phyloP scores from a whole-genome alignment of 2,797 vertebrate genomes.

The Paguma larvata region DNA sequence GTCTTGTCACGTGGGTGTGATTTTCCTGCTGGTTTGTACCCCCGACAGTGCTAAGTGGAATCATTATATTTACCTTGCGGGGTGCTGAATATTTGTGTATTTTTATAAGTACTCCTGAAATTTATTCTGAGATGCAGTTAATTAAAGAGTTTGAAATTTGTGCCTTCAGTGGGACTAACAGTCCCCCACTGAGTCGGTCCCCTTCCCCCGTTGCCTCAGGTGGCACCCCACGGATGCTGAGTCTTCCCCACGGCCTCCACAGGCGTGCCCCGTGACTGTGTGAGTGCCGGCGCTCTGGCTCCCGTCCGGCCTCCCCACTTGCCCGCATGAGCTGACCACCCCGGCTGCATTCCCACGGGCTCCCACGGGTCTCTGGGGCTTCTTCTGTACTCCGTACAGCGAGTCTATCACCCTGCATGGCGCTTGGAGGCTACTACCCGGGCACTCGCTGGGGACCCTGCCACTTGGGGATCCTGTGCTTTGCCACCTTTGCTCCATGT shows the following conservation, averaged over 20 bases:
- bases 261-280: fast-evolving
- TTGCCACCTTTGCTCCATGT: background rate
- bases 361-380: background rate
- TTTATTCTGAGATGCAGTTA: background rate
- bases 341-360: background rate
- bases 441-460: background rate
- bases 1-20: background rate
- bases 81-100: background rate
- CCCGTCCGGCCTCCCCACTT: background rate
- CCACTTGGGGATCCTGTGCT: too few relatives aligned
- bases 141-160: background rate
- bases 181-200: background rate
- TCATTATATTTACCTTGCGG: background rate
- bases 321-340: fast-evolving
- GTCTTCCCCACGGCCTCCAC: background rate
- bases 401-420: background rate
- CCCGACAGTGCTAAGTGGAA: fast-evolving
- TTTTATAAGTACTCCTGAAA: background rate
- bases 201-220: background rate
- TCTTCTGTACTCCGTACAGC: background rate
- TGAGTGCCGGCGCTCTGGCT: background rate
- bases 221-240: fast-evolving
- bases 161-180: background rate
- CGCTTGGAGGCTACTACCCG: background rate
- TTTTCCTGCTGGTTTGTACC: background rate